Conservation (phyloP, 2,888 invertebrate genomes). For the Bruchidius siliquastri region DNA sequence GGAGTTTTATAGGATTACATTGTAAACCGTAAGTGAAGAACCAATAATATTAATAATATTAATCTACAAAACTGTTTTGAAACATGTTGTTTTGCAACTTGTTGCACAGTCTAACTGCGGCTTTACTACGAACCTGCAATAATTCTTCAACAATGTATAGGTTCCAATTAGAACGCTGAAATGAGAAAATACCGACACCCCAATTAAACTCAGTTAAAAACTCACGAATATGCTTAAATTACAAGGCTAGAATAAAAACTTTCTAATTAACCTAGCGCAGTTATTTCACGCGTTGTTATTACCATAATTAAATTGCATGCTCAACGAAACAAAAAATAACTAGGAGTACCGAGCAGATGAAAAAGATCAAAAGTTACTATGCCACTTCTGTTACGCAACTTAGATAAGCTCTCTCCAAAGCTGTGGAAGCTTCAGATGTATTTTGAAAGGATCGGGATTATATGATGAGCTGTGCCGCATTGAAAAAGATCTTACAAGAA, state of each 20-base stretch:
- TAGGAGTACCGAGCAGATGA: background rate
- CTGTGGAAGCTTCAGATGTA: background rate
- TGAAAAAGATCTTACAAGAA: too few relatives aligned
- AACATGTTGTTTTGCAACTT: too few relatives aligned
- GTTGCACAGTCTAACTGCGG: too few relatives aligned
- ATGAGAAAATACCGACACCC: background rate
- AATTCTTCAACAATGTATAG: background rate
- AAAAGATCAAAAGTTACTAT: background rate
- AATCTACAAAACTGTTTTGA: too few relatives aligned
- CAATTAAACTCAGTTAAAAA: background rate
- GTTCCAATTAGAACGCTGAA: background rate
- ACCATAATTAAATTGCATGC: background rate
- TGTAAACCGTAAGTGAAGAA: too few relatives aligned
- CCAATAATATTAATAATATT: too few relatives aligned
- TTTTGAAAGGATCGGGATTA: background rate
- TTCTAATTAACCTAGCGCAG: background rate
- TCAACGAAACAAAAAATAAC: background rate
- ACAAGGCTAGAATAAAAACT: background rate
- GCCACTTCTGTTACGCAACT: background rate
- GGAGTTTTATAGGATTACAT: too few relatives aligned
- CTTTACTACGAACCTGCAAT: too few relatives aligned
- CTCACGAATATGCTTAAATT: background rate
- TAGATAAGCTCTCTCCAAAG: background rate
- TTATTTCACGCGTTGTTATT: background rate
- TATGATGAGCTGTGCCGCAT: too few relatives aligned